Evolutionary conservation across 2,113 vertebrate species (phyloP), one percentile per base, ranked within the genome.

Genomic region (Hymenochirus boettgeri): DNA sequence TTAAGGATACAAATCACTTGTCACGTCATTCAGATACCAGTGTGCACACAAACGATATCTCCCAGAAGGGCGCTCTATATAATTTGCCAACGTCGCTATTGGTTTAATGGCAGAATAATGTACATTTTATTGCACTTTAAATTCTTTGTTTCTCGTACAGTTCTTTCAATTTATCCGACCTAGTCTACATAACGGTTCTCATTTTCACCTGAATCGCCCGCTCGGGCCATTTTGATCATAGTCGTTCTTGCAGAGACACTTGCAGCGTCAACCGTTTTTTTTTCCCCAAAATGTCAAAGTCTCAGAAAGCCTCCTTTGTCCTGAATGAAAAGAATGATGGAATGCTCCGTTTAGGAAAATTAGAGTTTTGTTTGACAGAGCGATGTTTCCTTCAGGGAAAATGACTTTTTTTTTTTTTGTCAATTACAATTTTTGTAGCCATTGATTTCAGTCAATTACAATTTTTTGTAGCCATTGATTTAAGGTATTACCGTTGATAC

Each of bases 371-470:
- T 57, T 71, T 77, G 63, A 21, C 37, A 33, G 56, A 47, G 53
- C 39, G 59, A 59, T 59, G 56, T 67, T 59, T 67, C 57, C 63
- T 75, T 59, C 52, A 21, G 19, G 66, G 58, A 61, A 64, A 65
- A 77, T 64, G 69, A 55, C 52, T 78, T 74, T 69, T 53, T 42
- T n/a, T n/a, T n/a, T n/a, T n/a, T n/a, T n/a, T n/a, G n/a, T n/a
- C 59, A 51, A 60, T 69, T 52, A 42, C 47, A 27, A 69, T 69
- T 59, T 69, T 69, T 71, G 67, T 25, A 0, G 31, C 70, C 63
- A 5, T 73, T 60, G 74, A 77, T 74, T 73, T 60, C 57, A 74
- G 59, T 75, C n/a, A n/a, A n/a, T n/a, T n/a, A n/a, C n/a, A n/a
- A n/a, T n/a, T n/a, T n/a, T n/a, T n/a, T n/a, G n/a, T n/a, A n/a